Evolutionary conservation across 2,888 invertebrate genomes (phyloP).

Genomic region (Brachynemurus nebulosus): DNA sequence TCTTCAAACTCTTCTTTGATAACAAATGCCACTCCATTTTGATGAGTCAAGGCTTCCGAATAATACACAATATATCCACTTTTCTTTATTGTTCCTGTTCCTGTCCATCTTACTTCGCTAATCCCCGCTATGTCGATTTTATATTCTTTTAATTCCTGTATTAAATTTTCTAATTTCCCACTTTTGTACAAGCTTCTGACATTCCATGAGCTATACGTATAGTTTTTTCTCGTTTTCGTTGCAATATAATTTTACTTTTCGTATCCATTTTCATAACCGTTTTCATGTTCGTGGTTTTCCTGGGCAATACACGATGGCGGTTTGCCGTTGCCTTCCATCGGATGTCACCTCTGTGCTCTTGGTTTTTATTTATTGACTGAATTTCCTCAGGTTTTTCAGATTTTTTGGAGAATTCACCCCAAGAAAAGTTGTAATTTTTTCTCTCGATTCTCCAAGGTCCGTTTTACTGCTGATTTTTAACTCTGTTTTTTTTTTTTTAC

Average conservation of each 20-base stretch:
- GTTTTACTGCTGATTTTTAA: background rate
- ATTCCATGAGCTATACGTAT: no score
- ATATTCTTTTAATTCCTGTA: background rate
- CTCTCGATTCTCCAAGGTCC: background rate
- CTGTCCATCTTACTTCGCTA: background rate
- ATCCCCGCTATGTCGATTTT: background rate
- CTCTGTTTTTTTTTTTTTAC: background rate
- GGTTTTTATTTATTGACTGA: background rate
- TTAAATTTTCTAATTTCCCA: background rate
- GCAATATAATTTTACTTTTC: no score
- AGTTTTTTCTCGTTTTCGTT: no score
- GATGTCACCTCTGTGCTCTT: background rate
- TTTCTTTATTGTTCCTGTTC: background rate
- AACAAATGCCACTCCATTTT: no score
- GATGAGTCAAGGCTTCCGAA: no score
- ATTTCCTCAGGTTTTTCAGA: background rate
- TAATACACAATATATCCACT: background rate
- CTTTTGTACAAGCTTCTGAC: background rate
- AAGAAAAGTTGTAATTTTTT: constrained; percentile 1
- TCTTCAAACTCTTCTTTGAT: no score
- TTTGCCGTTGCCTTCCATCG: background rate
- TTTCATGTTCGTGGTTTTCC: background rate
- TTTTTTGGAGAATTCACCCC: background rate
- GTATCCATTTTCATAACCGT: background rate
- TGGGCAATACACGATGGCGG: background rate